These are phyloP conservation scores for Heliconius hewitsoni DNA, from an alignment of 1,140 invertebrate species.

Conservation along the genomic window DNA sequence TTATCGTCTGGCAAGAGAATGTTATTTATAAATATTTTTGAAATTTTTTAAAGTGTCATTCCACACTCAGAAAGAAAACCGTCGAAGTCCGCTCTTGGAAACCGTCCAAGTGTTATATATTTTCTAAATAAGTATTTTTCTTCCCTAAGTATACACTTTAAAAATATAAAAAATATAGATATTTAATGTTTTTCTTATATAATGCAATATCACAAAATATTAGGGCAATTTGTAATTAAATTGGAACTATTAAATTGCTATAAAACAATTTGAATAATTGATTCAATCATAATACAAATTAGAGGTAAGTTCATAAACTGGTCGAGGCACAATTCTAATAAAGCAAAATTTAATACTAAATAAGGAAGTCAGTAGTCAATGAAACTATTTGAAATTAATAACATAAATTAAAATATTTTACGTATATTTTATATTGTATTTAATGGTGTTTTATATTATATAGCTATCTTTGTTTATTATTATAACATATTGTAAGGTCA, in stretches of 20 bases:
- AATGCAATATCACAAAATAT: neutral
- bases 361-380: neutral
- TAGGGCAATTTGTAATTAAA: neutral
- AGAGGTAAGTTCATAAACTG: neutral
- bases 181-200: too few relatives aligned
- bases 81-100: too few relatives aligned
- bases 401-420: neutral
- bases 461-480: neutral
- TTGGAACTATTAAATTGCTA: neutral
- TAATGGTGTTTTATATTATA: neutral
- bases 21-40: too few relatives aligned
- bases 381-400: neutral
- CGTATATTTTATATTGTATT: neutral
- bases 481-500: conserved; percentile 6
- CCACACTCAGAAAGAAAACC: too few relatives aligned
- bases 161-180: too few relatives aligned
- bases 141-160: too few relatives aligned
- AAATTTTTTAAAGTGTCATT: too few relatives aligned
- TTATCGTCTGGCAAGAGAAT: too few relatives aligned
- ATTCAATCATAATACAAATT: neutral
- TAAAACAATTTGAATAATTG: neutral
- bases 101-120: too few relatives aligned
- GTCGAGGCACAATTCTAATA: neutral
- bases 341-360: neutral
- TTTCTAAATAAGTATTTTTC: too few relatives aligned